phyloP scores from a whole-genome alignment of 2,113 vertebrate species.

The Vicugna pacos region DNA sequence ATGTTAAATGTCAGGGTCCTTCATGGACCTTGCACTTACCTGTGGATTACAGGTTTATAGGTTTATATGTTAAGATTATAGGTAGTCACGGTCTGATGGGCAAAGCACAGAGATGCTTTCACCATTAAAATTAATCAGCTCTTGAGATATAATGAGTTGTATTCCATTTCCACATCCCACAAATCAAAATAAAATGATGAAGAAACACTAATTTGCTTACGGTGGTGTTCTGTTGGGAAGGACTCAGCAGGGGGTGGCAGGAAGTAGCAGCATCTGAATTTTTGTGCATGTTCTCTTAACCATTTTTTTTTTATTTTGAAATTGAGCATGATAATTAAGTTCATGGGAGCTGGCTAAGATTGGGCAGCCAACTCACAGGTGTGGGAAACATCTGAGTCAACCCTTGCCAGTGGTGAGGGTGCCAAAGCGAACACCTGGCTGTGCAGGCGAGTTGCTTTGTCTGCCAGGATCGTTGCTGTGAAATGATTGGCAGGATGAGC shows the following conservation, averaged over 20 bases:
- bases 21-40: not conserved
- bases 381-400: constrained; percentile 84
- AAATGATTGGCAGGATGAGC: constrained; percentile 65
- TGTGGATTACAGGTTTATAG: not conserved
- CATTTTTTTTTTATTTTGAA: constrained; percentile 73
- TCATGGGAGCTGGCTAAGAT: constrained; percentile 68
- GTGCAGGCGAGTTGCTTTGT: constrained; percentile 69
- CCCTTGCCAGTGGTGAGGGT: constrained; percentile 34
- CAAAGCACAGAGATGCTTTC: not conserved
- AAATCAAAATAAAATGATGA: constrained; percentile 52
- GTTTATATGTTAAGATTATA: too few species aligned
- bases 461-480: constrained; percentile 77
- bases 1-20: not conserved
- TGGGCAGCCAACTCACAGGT: constrained; percentile 80
- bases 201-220: constrained; percentile 46
- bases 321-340: constrained; percentile 82
- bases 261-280: constrained; percentile 4
- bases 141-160: not conserved
- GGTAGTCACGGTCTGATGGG: not conserved
- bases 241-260: not conserved
- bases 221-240: not conserved
- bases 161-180: not conserved
- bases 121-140: not conserved
- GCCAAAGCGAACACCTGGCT: constrained; percentile 82
- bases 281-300: constrained; percentile 57